Evolutionary conservation across 2,113 vertebrate genomes (phyloP).

Genomic region (Fulmarus glacialis): DNA sequence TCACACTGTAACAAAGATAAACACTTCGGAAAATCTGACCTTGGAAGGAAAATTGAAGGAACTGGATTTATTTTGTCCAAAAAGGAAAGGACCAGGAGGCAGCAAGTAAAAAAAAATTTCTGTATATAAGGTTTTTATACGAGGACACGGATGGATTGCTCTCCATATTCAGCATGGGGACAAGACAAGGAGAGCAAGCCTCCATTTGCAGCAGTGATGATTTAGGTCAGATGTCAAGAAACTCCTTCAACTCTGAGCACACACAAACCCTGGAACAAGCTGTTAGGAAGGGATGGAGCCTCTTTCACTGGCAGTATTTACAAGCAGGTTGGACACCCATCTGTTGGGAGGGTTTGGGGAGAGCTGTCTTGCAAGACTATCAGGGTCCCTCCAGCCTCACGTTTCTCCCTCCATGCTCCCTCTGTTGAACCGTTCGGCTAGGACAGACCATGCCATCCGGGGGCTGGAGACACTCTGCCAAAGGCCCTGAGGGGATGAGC

Average conservation of each 20-base stretch:
- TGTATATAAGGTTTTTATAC: neutral
- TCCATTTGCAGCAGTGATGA: neutral
- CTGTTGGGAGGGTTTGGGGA: slow-evolving; percentile 27
- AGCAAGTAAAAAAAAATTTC: neutral
- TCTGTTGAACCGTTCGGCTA: neutral
- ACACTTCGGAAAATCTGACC: neutral
- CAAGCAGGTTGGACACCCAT: slow-evolving; percentile 61
- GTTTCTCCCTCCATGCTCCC: neutral
- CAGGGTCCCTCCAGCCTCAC: slow-evolving; percentile 49
- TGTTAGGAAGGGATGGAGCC: neutral
- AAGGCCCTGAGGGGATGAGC: slow-evolving; percentile 21
- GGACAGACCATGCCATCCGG: slow-evolving; percentile 39
- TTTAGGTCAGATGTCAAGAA: slow-evolving; percentile 47
- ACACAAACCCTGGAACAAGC: slow-evolving; percentile 4
- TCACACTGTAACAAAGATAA: neutral
- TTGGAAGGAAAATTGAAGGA: slow-evolving; percentile 12
- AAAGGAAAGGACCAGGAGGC: neutral
- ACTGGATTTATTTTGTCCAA: neutral
- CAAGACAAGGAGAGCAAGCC: neutral
- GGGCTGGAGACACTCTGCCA: slow-evolving; percentile 23
- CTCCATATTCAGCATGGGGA: neutral
- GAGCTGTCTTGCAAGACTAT: slow-evolving; percentile 12
- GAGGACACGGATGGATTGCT: neutral
- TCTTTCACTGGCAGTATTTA: slow-evolving; percentile 46
- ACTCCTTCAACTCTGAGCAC: neutral